Conservation (phyloP, 2,888 invertebrate species). For the Metacarcinus magister region DNA sequence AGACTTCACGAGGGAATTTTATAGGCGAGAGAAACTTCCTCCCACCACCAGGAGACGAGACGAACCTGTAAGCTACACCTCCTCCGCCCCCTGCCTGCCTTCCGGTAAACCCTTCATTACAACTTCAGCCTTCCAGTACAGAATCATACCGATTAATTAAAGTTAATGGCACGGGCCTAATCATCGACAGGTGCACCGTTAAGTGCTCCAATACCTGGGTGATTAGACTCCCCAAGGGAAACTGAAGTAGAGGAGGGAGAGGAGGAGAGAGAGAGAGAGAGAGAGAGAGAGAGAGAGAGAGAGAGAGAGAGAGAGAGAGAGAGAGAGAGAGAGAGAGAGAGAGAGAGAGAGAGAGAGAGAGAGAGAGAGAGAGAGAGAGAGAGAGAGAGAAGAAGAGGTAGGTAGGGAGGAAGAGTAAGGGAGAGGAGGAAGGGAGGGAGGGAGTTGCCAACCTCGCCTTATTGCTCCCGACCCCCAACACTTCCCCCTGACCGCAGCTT, state of each 20-base stretch:
- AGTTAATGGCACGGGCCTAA: constrained; percentile 57
- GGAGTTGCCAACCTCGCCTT: background rate
- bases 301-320: background rate
- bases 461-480: background rate
- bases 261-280: background rate
- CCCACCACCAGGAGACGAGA: constrained; percentile 15
- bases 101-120: constrained; percentile 50
- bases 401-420: background rate
- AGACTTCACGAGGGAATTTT: constrained; percentile 11
- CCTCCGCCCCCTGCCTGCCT: background rate
- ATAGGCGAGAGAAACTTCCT: background rate
- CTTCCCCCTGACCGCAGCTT: constrained; percentile 53
- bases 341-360: background rate
- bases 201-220: constrained; percentile 53
- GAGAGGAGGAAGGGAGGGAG: background rate
- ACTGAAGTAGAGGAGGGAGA: background rate
- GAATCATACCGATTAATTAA: constrained; percentile 66
- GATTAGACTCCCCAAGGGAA: constrained; percentile 58
- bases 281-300: background rate
- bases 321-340: background rate
- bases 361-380: background rate
- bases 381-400: background rate
- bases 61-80: constrained; percentile 7
- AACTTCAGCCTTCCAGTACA: constrained; percentile 54
- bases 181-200: constrained; percentile 64